Evolutionary conservation across 2,113 vertebrate genomes (phyloP), one percentile per base, ranked within the genome.

Genomic region (Myrmophylax atrothorax): DNA sequence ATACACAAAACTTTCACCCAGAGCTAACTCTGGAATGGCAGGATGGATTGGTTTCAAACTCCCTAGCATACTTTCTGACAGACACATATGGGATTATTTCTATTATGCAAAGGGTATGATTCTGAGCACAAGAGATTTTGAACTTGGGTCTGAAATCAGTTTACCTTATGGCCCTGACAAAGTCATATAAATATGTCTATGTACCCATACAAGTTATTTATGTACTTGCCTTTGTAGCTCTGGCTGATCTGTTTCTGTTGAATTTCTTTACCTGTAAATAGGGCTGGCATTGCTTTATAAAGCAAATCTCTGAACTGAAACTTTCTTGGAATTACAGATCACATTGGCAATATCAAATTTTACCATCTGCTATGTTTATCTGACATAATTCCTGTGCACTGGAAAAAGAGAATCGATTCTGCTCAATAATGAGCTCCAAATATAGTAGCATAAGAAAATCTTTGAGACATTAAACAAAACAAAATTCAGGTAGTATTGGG

Each of bases 11-110:
- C 52, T 92, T 94, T 89, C 75, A 90, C 63, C 56, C 87, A 40
- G 75, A 94, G 22, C 47, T 91, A 86, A 19, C 50, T 96, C 72
- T n/a, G 72, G 67, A 94, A 81, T 72, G 56, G 72, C 79, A 86
- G 58, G 37, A 95, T 90, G 87, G 83, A 90, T 90, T 75, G 90
- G 47, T 69, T 92, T 94, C 87, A 91, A 92, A 49, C 52, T 92
- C 75, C 77, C 60, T 70, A 86, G 40, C 56, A 53, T 0, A 2
- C 5, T 92, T 92, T 70, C 81, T 94, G 94, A 88, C 79, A 94
- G 80, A 93, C 40, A 79, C 84, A 90, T 77, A 79, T 67, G 80
- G 76, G 56, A 86, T 64, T 80, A 49, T 77, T 85, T 93, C 76
- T 68, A 44, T 93, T 81, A 56, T 70, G 52, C 52, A 88, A 64